Evolutionary conservation across 2,113 vertebrate genomes (phyloP).

Genomic region (Lepus timidus): DNA sequence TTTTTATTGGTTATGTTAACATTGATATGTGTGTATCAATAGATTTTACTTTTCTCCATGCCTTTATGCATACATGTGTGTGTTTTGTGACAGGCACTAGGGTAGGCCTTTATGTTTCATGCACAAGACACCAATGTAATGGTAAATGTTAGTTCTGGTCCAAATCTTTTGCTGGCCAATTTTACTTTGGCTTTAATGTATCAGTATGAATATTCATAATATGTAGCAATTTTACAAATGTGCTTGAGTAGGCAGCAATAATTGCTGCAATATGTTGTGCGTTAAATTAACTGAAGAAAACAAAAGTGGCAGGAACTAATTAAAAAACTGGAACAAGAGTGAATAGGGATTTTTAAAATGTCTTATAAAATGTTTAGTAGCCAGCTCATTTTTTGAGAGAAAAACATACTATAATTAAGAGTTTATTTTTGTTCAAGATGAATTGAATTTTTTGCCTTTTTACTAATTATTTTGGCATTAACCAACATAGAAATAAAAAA

Average conservation of each 20-base stretch:
- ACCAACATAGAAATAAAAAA: conserved; percentile 49
- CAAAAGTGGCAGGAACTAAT: conserved; percentile 76
- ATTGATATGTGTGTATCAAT: neutral
- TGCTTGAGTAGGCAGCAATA: conserved; percentile 64
- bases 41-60: neutral
- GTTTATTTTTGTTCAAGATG: conserved; percentile 54
- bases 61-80: neutral
- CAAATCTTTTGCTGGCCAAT: conserved; percentile 11
- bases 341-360: conserved; percentile 52
- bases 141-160: conserved; percentile 17
- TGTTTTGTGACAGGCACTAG: neutral
- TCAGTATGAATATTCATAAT: conserved; percentile 71
- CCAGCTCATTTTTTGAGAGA: conserved; percentile 59
- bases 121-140: neutral
- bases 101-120: neutral
- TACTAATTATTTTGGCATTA: conserved; percentile 60
- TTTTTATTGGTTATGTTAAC: neutral
- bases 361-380: conserved; percentile 72
- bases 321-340: conserved; percentile 69
- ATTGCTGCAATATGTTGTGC: conserved; percentile 70
- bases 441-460: conserved; percentile 11
- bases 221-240: conserved; percentile 69
- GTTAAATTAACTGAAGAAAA: conserved; percentile 77
- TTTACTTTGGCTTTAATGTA: conserved; percentile 49
- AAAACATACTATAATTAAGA: conserved; percentile 63